Evolutionary conservation across 2,113 vertebrate genomes (phyloP).

Genomic region (Actinemys pallida): DNA sequence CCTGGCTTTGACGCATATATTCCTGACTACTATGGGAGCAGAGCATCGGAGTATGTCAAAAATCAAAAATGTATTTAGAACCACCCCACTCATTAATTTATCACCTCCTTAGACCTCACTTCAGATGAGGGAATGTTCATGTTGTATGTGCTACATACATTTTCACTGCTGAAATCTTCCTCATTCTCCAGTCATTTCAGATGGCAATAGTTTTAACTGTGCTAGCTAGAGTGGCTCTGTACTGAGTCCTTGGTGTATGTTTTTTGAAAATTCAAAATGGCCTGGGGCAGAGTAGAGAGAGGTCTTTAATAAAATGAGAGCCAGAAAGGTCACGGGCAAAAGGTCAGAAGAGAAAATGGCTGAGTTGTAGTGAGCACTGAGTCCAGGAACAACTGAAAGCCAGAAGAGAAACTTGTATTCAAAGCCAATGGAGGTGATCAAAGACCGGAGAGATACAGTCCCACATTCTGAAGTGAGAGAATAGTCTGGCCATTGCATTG

Average conservation of each 20-base stretch:
- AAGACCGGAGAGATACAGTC: fast-evolving
- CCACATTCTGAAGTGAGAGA: background rate
- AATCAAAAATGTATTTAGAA: background rate
- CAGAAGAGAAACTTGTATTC: fast-evolving
- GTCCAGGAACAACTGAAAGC: background rate
- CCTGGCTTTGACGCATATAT: background rate
- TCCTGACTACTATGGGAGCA: background rate
- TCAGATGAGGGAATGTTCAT: background rate
- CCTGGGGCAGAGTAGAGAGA: background rate
- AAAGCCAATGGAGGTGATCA: background rate
- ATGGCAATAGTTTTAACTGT: no score
- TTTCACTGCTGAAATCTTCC: background rate
- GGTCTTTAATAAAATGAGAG: background rate
- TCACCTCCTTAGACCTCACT: background rate
- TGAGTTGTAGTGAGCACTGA: background rate
- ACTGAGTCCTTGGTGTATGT: background rate
- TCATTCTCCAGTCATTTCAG: no score
- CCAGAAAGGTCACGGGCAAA: background rate
- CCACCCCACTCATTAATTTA: background rate
- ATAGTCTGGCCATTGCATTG: fast-evolving
- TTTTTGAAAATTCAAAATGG: no score
- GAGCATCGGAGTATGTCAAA: background rate
- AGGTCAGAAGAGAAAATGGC: background rate
- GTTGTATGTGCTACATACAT: background rate
- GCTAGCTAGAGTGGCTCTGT: background rate